phyloP scores from a whole-genome alignment of 2,888 invertebrate species.

The Branchellion lobata region DNA sequence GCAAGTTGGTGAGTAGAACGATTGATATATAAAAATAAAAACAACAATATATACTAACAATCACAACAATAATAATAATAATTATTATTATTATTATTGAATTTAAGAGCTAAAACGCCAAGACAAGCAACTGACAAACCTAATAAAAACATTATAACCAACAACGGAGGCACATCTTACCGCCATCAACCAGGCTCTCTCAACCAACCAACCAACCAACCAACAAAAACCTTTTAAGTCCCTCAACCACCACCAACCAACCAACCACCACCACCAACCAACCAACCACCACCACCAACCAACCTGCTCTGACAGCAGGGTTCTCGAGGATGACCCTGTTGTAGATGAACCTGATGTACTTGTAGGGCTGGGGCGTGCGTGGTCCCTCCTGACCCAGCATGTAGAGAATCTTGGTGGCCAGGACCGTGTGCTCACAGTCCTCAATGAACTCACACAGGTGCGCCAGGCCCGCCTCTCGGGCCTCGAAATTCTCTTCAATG shows the following conservation, averaged over 20 bases:
- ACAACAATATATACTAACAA: background rate
- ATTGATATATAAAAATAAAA: background rate
- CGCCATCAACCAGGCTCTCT: too few species aligned
- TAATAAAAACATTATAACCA: too few species aligned
- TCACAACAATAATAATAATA: too few species aligned
- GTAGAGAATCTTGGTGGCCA: slow-evolving; percentile 93
- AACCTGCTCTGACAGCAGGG: slow-evolving; percentile 81
- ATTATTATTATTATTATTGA: too few species aligned
- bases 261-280: background rate
- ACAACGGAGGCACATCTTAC: too few species aligned
- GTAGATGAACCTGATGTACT: slow-evolving; percentile 70
- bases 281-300: slow-evolving; percentile 34
- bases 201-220: too few species aligned
- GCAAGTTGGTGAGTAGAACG: background rate
- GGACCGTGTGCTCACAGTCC: slow-evolving; percentile 94
- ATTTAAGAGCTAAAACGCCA: background rate
- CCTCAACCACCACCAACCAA: too few species aligned
- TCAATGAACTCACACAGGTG: slow-evolving; percentile 99
- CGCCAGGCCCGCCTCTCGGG: slow-evolving; percentile 89
- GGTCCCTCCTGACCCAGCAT: slow-evolving; percentile 95
- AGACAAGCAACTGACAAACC: too few species aligned
- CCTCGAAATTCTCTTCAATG: slow-evolving; percentile 95
- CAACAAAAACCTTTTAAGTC: background rate
- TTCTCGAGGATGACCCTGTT: slow-evolving; percentile 88
- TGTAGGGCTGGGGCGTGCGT: slow-evolving; percentile 85